phyloP scores from a whole-genome alignment of 2,797 vertebrate genomes.

The Pseudotriccus pelzelni region DNA sequence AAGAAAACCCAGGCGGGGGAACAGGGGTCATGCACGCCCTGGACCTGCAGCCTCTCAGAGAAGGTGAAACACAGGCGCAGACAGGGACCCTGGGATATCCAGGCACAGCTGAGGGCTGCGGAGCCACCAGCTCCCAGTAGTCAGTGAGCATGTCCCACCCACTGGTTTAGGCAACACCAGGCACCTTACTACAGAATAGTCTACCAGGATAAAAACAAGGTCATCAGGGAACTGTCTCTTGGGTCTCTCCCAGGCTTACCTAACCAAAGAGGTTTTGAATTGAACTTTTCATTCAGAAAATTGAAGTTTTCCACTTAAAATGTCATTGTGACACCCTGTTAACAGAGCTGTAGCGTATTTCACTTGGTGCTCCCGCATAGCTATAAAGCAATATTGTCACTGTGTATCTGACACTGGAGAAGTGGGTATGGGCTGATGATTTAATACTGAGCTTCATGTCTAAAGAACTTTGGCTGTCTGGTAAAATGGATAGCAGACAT shows the following conservation, averaged over 20 bases:
- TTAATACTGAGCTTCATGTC: neutral
- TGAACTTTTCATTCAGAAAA: neutral
- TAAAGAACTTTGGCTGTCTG: constrained; percentile 43
- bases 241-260: neutral
- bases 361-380: fast-evolving
- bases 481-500: constrained; percentile 3
- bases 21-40: fast-evolving
- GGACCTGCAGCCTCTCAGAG: neutral
- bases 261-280: neutral
- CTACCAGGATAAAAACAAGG: neutral
- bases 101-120: neutral
- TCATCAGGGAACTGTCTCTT: neutral
- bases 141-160: fast-evolving
- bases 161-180: neutral
- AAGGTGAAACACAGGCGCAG: neutral
- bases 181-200: neutral
- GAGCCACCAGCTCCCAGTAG: fast-evolving
- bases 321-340: neutral
- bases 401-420: neutral
- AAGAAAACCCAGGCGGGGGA: neutral
- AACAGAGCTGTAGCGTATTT: neutral
- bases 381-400: neutral
- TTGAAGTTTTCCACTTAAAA: neutral
- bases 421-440: neutral
- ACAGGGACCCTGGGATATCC: fast-evolving